These are phyloP conservation scores for Papilio glaucus DNA, from an alignment of 1,140 invertebrate genomes.

Conservation along the genomic window DNA sequence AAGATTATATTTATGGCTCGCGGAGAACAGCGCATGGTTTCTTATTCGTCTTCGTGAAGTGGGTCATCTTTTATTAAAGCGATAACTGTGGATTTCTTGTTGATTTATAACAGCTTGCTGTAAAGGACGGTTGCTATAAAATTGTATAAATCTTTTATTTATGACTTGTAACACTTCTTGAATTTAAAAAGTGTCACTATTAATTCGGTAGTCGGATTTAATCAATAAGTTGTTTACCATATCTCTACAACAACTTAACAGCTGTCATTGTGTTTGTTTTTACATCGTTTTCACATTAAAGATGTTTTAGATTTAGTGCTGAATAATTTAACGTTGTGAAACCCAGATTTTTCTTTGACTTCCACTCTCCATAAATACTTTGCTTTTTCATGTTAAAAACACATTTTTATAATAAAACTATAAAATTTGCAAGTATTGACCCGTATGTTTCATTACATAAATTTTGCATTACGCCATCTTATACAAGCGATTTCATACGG, in stretches of 20 bases:
- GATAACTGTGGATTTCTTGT: constrained; percentile 34
- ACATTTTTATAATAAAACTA: background rate
- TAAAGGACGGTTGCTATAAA: constrained; percentile 8
- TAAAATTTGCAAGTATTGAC: background rate
- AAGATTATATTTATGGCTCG: constrained; percentile 34
- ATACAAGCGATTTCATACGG: constrained; percentile 11
- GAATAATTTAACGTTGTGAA: background rate
- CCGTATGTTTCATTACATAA: constrained; percentile 1
- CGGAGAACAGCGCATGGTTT: constrained; percentile 23
- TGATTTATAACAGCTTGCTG: constrained; percentile 11
- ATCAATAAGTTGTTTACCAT: background rate
- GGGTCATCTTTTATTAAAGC: constrained; percentile 31
- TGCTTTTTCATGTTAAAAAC: background rate
- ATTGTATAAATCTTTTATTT: constrained; percentile 6
- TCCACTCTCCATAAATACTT: background rate
- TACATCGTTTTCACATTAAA: background rate
- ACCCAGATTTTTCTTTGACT: background rate
- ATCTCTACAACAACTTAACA: background rate
- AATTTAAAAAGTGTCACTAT: background rate
- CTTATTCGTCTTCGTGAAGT: constrained; percentile 21
- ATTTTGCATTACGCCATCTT: background rate
- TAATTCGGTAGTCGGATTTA: background rate
- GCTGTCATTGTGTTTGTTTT: background rate
- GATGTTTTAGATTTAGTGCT: background rate
- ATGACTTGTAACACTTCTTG: background rate